Evolutionary conservation across 2,113 vertebrate species (phyloP), one percentile per base, ranked within the genome.

Genomic region (Ranitomeya imitator): DNA sequence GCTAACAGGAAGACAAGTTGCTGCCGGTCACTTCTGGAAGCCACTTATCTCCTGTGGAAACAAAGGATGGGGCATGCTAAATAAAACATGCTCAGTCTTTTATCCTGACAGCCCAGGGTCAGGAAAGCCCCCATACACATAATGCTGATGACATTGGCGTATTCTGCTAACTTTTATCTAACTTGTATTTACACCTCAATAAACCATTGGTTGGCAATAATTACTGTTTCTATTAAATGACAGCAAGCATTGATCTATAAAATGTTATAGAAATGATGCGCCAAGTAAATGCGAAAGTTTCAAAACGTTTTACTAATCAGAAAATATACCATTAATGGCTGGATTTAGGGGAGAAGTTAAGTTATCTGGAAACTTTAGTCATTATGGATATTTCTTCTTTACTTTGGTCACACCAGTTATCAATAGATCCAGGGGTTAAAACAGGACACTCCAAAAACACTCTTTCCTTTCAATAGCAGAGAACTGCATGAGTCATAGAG

Each of bases 401-500:
- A 2, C 45, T 84, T 65, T 31, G 65, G 12, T 55, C 69, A 45
- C 18, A 54, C 57, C 21, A 55, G 61, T 83, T 52, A 77, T 67
- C 71, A 26, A 76, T 51, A 83, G 63, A 16, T 15, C 15, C 59
- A 59, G 77, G 67, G 87, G 82, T 89, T 71, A 85, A 45, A 78
- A 74, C 78, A 89, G 87, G 87, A 89, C 87, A 88, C 71, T 67
- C 37, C 63, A 51, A 73, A 63, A 23, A 74, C 7, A 45, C 61
- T 59, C 74, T 63, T 71, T 61, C 73, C 87, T 52, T 71, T 83
- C 54, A 85, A 85, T 67, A 69, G 80, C 80, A 2, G 57, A 55
- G 87, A 69, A 78, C 61, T 69, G 73, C 61, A 84, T 79, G 73
- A 88, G 69, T 88, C 87, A 88, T 76, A 83, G 71, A 76, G 45